These are phyloP conservation scores for Drosophila triauraria DNA, from an alignment of 1,140 invertebrate species.

Conservation along the genomic window DNA sequence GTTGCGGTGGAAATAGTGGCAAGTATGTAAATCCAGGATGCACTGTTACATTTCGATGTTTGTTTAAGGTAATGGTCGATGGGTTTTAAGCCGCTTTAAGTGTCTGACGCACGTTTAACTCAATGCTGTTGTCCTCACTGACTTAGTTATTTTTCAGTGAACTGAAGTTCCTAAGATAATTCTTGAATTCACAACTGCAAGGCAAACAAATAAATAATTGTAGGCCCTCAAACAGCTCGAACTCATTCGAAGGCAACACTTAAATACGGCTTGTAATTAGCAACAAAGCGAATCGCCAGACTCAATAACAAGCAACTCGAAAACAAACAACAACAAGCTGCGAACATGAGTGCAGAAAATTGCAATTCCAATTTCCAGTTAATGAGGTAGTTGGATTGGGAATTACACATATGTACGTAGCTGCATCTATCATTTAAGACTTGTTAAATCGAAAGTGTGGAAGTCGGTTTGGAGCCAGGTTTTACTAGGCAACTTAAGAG, in stretches of 20 bases:
- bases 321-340: slow-evolving; percentile 20
- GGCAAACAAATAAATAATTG: slow-evolving; percentile 10
- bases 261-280: slow-evolving; percentile 16
- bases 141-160: not conserved
- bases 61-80: not conserved
- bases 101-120: not conserved
- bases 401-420: slow-evolving; percentile 8
- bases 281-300: slow-evolving; percentile 1
- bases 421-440: not conserved
- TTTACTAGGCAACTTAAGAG: not conserved
- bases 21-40: slow-evolving; percentile 2
- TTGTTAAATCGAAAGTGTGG: slow-evolving; percentile 19
- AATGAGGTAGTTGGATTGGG: not conserved
- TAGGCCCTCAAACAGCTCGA: not conserved
- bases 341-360: slow-evolving; percentile 11
- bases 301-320: not conserved
- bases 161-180: not conserved
- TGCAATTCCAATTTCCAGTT: slow-evolving; percentile 5
- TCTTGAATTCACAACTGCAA: not conserved
- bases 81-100: not conserved
- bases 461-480: slow-evolving; percentile 1
- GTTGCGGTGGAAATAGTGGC: not conserved
- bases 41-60: not conserved
- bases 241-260: slow-evolving; percentile 1
- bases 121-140: too few species aligned